phyloP scores from a whole-genome alignment of 2,797 vertebrate species.

The Brotula barbata region DNA sequence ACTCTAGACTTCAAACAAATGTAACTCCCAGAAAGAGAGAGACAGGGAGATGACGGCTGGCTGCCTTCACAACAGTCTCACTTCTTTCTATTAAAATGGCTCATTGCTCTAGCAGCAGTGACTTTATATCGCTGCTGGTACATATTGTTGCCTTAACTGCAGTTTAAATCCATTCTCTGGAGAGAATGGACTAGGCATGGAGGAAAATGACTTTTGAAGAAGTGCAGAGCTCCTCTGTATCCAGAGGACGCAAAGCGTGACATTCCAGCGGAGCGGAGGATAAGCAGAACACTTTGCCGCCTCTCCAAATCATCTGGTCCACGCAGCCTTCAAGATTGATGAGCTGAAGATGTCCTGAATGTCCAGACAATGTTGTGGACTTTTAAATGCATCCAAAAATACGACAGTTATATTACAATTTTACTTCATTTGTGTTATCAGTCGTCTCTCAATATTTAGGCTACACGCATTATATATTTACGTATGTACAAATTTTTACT shows the following conservation, averaged over 20 bases:
- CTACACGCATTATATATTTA: too few relatives aligned
- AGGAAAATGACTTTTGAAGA: constrained; percentile 70
- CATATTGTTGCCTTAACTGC: constrained; percentile 69
- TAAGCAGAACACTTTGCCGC: constrained; percentile 60
- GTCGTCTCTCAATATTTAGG: too few relatives aligned
- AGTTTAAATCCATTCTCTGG: constrained; percentile 69
- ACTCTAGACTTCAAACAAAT: constrained; percentile 64
- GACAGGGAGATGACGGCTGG: constrained; percentile 45
- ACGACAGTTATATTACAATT: too few relatives aligned
- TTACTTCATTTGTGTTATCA: too few relatives aligned
- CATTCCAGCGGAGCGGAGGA: constrained; percentile 67
- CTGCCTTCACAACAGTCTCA: constrained; percentile 62
- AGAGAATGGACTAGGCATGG: constrained; percentile 60
- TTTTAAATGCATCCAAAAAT: constrained; percentile 23
- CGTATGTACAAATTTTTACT: too few relatives aligned
- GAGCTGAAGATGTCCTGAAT: constrained; percentile 40
- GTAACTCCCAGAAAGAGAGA: constrained; percentile 42
- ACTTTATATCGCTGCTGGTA: constrained; percentile 63
- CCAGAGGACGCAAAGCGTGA: constrained; percentile 63
- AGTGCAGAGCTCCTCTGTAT: constrained; percentile 53
- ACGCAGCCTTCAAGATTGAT: constrained; percentile 46
- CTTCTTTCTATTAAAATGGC: constrained; percentile 76
- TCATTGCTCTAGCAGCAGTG: constrained; percentile 74
- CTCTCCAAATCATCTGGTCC: constrained; percentile 46
- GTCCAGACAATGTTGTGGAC: constrained; percentile 13